Percentiles rank a stretch among this genome's conserved stretches.
phyloP scores from a whole-genome alignment of 2,113 vertebrate species.

The Calidris pugnax region DNA sequence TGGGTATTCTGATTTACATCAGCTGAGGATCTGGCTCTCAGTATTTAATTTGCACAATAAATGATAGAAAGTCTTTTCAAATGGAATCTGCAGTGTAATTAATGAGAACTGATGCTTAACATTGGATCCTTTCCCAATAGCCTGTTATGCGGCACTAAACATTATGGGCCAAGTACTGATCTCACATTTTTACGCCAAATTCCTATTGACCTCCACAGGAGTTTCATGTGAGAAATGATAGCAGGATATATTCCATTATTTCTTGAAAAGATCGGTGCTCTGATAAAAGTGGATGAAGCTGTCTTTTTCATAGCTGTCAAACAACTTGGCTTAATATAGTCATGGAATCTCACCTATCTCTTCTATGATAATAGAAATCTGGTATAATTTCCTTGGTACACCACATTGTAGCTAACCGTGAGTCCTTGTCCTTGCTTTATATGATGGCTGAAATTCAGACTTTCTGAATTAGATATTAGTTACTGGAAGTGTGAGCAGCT shows the following conservation, averaged over 20 bases:
- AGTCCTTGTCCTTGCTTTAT: slow-evolving; percentile 24
- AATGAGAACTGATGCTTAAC: slow-evolving; percentile 41
- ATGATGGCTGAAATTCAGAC: slow-evolving; percentile 22
- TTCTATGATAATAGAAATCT: background rate
- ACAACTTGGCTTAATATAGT: slow-evolving; percentile 31
- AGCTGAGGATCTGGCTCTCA: slow-evolving; percentile 24
- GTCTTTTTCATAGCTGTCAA: slow-evolving; percentile 62
- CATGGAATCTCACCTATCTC: slow-evolving; percentile 15
- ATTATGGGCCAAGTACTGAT: slow-evolving; percentile 42
- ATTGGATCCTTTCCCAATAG: slow-evolving; percentile 44
- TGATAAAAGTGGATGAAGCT: slow-evolving; percentile 43
- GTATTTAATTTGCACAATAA: slow-evolving; percentile 28
- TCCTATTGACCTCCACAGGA: slow-evolving; percentile 42
- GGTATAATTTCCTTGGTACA: slow-evolving; percentile 6
- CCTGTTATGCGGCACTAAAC: slow-evolving; percentile 10
- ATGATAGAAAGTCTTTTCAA: slow-evolving; percentile 56
- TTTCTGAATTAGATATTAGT: background rate
- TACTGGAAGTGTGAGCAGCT: background rate
- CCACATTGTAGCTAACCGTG: background rate
- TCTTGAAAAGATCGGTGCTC: slow-evolving; percentile 43
- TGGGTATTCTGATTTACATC: slow-evolving; percentile 6
- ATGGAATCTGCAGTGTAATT: slow-evolving; percentile 51
- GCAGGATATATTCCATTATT: slow-evolving; percentile 21
- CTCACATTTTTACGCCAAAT: slow-evolving; percentile 26
- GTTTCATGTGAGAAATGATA: slow-evolving; percentile 18